These are phyloP conservation scores for Charanyca ferruginea DNA, from an alignment of 2,888 invertebrate genomes.

Conservation along the genomic window DNA sequence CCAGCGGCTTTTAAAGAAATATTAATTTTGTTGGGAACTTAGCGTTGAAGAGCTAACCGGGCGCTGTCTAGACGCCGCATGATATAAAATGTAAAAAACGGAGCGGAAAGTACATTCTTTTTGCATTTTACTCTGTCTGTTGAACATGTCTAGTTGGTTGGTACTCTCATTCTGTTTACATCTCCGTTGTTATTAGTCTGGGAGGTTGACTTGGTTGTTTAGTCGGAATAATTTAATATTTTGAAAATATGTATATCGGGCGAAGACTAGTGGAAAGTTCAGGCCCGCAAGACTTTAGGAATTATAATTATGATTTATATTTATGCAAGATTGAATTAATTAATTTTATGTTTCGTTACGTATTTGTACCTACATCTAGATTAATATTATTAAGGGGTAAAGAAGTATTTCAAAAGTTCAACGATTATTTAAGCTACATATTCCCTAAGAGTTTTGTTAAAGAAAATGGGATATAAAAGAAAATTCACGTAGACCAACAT, in stretches of 20 bases:
- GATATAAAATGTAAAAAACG: slow-evolving; percentile 53
- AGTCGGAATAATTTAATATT: neutral
- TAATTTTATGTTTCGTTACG: too few species aligned
- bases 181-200: slow-evolving; percentile 21
- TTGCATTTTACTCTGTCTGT: slow-evolving; percentile 57
- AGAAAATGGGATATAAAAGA: too few species aligned
- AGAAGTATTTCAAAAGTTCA: too few species aligned
- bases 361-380: too few species aligned
- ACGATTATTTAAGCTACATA: too few species aligned
- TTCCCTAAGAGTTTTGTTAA: too few species aligned
- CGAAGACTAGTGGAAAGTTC: too few species aligned
- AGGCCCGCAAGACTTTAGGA: too few species aligned
- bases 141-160: slow-evolving; percentile 45
- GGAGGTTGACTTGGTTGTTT: neutral
- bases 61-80: slow-evolving; percentile 58
- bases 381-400: too few species aligned
- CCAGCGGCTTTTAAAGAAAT: slow-evolving; percentile 73
- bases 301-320: too few species aligned
- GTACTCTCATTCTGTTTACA: slow-evolving; percentile 19
- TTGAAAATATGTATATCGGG: neutral
- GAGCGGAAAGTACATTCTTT: slow-evolving; percentile 46
- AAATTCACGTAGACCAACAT: too few species aligned
- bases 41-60: slow-evolving; percentile 44
- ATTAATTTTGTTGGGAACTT: slow-evolving; percentile 60
- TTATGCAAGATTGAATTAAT: too few species aligned